Evolutionary conservation across 2,888 invertebrate species (phyloP), one percentile per base, ranked within the genome.

Genomic region (Drosophila rellima): DNA sequence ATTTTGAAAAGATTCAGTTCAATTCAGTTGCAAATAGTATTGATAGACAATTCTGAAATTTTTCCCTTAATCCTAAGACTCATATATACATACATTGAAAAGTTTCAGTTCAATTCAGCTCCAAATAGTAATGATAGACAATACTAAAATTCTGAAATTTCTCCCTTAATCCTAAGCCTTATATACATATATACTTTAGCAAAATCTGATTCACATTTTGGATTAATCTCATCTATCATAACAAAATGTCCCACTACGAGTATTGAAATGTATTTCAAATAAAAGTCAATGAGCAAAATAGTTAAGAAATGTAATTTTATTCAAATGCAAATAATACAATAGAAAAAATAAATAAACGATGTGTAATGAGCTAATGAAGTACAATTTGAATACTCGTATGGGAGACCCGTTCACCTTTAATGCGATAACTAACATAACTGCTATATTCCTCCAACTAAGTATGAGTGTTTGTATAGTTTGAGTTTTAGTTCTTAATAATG

Each of bases 401-500:
- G 76, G 50, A 66, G 68, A 20, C 61, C 79, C 83, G 44, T 48
- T 44, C 63, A 79, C 83, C 82, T 42, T 70, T 70, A 56, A 20
- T 50, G 63, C 8, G 2, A n/a, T 50, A 51, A 47, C 20, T 54
- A 31, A 15, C 23, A 31, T 62, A 54, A 17, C 37, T 51, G 5
- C 29, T n/a, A 29, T 29, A 35, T 23, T 6, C 11, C 11, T 5
- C 4, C 11, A 29, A 29, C 51, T 37, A 26, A 8, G n/a, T 10
- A 17, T 26, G 13, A 23, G 51, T 8, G 20, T 13, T 4, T 13
- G 33, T 6, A n/a, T 33, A 26, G n/a, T 20, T 5, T 33, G n/a
- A 51, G 44, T 13, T 7, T 48, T 48, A 90, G 74, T 92, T 91
- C 76, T 91, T 92, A 86, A 91, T 92, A 78, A 93, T 93, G 88